A percentile compares a stretch with the other conserved stretches of the same genome.
phyloP scores from a whole-genome alignment of 2,113 vertebrate species.

The Entomyzon cyanotis region DNA sequence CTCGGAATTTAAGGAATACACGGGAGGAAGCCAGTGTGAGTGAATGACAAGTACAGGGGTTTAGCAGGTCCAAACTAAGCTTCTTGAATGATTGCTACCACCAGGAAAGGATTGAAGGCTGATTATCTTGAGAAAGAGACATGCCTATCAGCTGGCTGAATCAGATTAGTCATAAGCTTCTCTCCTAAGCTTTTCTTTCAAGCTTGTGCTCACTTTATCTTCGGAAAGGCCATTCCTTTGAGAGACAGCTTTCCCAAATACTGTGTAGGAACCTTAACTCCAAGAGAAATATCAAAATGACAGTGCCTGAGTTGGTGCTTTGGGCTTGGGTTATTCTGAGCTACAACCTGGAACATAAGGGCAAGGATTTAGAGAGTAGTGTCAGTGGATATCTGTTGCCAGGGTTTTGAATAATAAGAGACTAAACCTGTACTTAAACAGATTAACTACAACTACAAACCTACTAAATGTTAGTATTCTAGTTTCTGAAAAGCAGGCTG shows the following conservation, averaged over 20 bases:
- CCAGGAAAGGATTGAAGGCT: not conserved
- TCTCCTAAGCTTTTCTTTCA: not conserved
- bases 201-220: not conserved
- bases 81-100: not conserved
- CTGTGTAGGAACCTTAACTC: not conserved
- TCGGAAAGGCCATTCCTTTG: not conserved
- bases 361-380: not conserved
- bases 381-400: not conserved
- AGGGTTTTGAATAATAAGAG: not conserved
- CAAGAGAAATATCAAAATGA: not conserved
- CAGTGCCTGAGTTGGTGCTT: not conserved
- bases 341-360: not conserved
- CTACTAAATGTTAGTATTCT: not conserved
- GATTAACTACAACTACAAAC: not conserved
- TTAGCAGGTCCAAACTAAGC: not conserved
- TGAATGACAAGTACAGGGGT: not conserved
- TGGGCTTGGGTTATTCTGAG: not conserved
- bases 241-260: not conserved
- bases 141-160: not conserved
- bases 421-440: not conserved
- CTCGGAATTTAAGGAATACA: not conserved
- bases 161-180: slow-evolving; percentile 4
- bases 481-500: not conserved
- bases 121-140: not conserved
- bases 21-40: not conserved